Evolutionary conservation across 2,797 vertebrate species (phyloP).

Genomic region (Synaphobranchus kaupii): DNA sequence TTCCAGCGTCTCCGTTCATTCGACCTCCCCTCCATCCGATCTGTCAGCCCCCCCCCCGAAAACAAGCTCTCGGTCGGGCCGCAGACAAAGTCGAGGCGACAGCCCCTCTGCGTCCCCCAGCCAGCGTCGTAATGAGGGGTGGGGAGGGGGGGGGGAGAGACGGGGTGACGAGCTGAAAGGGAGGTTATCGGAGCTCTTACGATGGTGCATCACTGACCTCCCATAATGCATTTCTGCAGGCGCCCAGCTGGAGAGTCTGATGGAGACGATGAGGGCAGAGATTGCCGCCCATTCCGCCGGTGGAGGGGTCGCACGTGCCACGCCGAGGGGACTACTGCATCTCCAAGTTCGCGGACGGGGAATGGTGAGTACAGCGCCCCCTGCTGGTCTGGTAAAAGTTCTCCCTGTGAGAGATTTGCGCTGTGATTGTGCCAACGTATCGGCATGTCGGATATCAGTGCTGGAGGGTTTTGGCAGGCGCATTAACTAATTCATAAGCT

Average conservation of each 20-base stretch:
- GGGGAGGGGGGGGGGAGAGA: too few species aligned
- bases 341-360: conserved; percentile 91
- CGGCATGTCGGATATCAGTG: too few species aligned
- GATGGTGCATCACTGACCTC: conserved; percentile 11
- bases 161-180: not conserved
- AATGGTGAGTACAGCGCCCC: conserved; percentile 77
- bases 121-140: too few species aligned
- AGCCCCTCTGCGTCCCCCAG: too few species aligned
- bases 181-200: not conserved
- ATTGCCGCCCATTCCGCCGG: conserved; percentile 84
- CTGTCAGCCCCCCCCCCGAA: too few species aligned
- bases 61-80: too few species aligned
- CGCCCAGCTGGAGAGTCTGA: conserved; percentile 89
- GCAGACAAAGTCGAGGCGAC: too few species aligned
- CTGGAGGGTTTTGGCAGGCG: not conserved
- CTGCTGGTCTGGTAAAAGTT: not conserved
- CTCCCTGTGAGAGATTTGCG: not conserved
- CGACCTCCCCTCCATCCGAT: too few species aligned
- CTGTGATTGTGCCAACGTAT: not conserved
- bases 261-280: conserved; percentile 95
- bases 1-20: too few species aligned
- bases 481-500: too few species aligned
- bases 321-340: conserved; percentile 93
- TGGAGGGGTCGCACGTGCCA: conserved; percentile 84
- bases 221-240: conserved; percentile 66